Evolutionary conservation across 2,888 invertebrate genomes (phyloP).

Genomic region (Sinhomidia bicolor): DNA sequence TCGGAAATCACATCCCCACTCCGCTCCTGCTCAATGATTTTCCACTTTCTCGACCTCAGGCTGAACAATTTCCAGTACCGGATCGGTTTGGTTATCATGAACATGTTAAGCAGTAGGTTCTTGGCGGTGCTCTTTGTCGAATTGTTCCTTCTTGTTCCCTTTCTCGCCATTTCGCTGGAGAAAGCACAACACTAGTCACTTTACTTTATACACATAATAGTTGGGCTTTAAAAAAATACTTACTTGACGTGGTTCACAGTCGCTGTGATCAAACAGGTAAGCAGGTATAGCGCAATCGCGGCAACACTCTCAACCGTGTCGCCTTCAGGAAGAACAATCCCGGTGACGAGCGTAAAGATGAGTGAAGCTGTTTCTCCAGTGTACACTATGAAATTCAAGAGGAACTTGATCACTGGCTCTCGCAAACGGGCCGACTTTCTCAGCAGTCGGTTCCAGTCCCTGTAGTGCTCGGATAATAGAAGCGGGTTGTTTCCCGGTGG

Average conservation of each 20-base stretch:
- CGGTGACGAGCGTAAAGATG: conserved; percentile 17
- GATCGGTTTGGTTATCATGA: not conserved
- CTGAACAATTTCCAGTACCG: not conserved
- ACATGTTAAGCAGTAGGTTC: not conserved
- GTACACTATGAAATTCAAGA: not conserved
- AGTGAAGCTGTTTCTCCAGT: not conserved
- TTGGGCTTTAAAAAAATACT: conserved; percentile 11
- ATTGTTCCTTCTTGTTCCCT: too few species aligned
- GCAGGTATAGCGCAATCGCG: not conserved
- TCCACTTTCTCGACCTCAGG: not conserved
- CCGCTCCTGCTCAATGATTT: not conserved
- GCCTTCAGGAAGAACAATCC: not conserved
- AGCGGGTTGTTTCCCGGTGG: not conserved
- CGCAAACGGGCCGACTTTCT: not conserved
- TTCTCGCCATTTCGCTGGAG: too few species aligned
- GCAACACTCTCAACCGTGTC: not conserved
- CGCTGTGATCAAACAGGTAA: not conserved
- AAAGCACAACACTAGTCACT: too few species aligned
- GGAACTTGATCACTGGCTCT: not conserved
- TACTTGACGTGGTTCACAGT: not conserved
- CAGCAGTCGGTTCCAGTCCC: not conserved
- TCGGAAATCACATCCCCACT: not conserved
- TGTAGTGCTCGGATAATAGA: not conserved
- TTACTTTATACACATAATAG: too few species aligned
- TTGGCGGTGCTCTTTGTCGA: too few species aligned